Conservation (phyloP, 2,888 invertebrate species). For the Pomacea canaliculata region DNA sequence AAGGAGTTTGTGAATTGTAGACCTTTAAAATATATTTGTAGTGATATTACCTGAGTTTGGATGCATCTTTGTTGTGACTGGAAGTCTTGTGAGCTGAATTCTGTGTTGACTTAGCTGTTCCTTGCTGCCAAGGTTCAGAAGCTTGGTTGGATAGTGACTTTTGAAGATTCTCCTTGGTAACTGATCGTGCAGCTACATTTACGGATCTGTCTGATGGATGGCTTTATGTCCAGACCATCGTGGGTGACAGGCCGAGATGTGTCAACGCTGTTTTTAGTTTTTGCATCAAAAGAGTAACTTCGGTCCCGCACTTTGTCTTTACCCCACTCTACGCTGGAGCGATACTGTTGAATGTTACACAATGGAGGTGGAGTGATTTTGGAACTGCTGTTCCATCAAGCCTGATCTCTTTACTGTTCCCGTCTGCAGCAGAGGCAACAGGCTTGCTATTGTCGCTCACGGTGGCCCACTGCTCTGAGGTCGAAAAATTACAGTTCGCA, state of each 20-base stretch:
- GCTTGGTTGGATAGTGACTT: slow-evolving; percentile 60
- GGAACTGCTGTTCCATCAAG: slow-evolving; percentile 26
- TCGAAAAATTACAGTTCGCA: slow-evolving; percentile 42
- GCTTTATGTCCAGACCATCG: not conserved
- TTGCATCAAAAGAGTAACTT: slow-evolving; percentile 34
- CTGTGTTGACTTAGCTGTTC: slow-evolving; percentile 48
- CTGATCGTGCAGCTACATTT: slow-evolving; percentile 31
- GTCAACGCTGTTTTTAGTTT: slow-evolving; percentile 3
- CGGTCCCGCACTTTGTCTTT: slow-evolving; percentile 28
- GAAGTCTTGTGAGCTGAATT: slow-evolving; percentile 33
- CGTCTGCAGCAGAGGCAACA: not conserved
- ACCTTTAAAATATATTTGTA: too few relatives aligned
- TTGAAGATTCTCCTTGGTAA: slow-evolving; percentile 38
- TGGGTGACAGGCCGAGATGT: not conserved
- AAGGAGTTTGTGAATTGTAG: too few relatives aligned
- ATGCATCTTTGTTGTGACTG: slow-evolving; percentile 7
- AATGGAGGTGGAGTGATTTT: slow-evolving; percentile 47
- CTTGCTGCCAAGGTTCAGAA: slow-evolving; percentile 53
- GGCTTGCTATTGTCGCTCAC: slow-evolving; percentile 7
- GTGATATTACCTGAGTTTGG: slow-evolving; percentile 7
- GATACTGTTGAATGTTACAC: slow-evolving; percentile 50
- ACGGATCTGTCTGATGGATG: slow-evolving; percentile 29
- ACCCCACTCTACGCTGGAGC: slow-evolving; percentile 43
- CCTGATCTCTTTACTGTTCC: not conserved
- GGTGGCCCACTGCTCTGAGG: slow-evolving; percentile 24